Evolutionary conservation across 2,797 vertebrate species (phyloP).

Genomic region (Tadarida brasiliensis): DNA sequence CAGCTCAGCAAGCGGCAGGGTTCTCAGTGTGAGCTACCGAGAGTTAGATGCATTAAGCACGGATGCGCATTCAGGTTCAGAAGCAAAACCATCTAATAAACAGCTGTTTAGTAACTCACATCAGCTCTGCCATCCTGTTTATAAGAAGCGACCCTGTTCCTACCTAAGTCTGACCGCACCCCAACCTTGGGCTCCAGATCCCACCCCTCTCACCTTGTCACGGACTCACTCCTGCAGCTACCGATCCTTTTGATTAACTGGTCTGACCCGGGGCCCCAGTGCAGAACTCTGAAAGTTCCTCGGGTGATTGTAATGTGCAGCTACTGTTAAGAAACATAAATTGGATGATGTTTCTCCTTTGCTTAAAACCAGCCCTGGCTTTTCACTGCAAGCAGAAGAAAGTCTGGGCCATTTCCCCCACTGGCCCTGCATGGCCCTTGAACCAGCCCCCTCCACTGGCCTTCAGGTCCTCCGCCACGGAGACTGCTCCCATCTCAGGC

Average conservation of each 20-base stretch:
- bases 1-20: background rate
- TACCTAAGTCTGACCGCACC: no score
- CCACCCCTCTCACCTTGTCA: background rate
- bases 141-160: background rate
- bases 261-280: background rate
- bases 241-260: background rate
- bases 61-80: background rate
- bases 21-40: background rate
- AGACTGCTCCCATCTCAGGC: accelerated
- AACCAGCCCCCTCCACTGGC: background rate
- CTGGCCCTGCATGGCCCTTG: background rate
- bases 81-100: background rate
- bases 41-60: background rate
- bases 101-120: background rate
- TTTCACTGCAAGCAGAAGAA: background rate
- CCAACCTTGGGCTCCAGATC: accelerated
- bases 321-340: background rate
- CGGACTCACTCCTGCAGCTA: background rate
- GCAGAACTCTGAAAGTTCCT: background rate
- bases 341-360: background rate
- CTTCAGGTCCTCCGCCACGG: accelerated
- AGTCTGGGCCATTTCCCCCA: accelerated
- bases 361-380: background rate
- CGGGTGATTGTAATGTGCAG: background rate
- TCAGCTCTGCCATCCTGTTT: background rate